These are phyloP conservation scores for Ophonus ardosiacus DNA, from an alignment of 2,888 invertebrate genomes.

Conservation along the genomic window DNA sequence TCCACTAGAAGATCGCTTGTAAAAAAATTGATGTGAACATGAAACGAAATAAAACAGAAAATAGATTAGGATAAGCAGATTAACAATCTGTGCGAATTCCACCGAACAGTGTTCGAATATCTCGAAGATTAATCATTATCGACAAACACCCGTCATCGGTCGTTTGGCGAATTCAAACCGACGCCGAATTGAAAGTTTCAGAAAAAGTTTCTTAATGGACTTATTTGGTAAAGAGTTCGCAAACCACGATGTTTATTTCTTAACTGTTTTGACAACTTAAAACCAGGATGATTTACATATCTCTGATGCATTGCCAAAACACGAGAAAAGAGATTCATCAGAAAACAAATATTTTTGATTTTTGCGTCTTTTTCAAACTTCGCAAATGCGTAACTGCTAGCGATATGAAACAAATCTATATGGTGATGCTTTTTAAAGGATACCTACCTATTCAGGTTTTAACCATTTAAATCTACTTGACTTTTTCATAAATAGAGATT, in stretches of 20 bases:
- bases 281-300: neutral
- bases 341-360: too few relatives aligned
- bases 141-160: constrained; percentile 22
- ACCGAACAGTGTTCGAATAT: constrained; percentile 13
- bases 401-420: neutral
- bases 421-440: too few relatives aligned
- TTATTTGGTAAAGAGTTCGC: constrained; percentile 17
- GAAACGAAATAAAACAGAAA: constrained; percentile 42
- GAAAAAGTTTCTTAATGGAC: constrained; percentile 34
- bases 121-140: constrained; percentile 30
- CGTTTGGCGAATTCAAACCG: constrained; percentile 7
- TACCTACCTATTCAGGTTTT: too few relatives aligned
- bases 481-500: too few relatives aligned
- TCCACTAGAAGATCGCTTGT: neutral
- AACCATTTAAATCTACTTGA: too few relatives aligned
- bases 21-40: constrained; percentile 18
- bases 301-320: neutral
- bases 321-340: neutral
- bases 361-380: too few relatives aligned
- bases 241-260: neutral
- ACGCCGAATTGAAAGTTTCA: constrained; percentile 27
- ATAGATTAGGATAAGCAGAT: constrained; percentile 36
- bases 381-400: neutral
- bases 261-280: constrained; percentile 5
- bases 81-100: constrained; percentile 43